Evolutionary conservation across 2,113 vertebrate genomes (phyloP).

Genomic region (Corydoras sp.): DNA sequence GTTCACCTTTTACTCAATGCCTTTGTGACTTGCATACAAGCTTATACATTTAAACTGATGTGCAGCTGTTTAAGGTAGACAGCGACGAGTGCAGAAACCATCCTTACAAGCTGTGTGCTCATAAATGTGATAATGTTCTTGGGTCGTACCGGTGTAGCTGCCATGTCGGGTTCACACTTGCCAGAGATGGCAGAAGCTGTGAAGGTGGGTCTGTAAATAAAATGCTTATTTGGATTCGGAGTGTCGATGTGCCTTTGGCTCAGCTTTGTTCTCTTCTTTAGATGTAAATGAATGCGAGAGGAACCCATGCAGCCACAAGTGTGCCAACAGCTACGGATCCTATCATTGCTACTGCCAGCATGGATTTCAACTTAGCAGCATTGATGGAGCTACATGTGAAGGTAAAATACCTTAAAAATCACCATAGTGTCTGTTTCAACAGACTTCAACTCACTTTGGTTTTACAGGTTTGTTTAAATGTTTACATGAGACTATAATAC

Average conservation of each 20-base stretch:
- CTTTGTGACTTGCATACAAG: not conserved
- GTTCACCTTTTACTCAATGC: slow-evolving; percentile 12
- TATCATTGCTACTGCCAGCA: slow-evolving; percentile 97
- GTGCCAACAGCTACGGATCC: slow-evolving; percentile 90
- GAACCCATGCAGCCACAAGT: slow-evolving; percentile 90
- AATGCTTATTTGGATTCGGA: not conserved
- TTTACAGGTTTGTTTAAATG: too few relatives aligned
- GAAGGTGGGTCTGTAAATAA: slow-evolving; percentile 68
- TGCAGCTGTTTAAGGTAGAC: slow-evolving; percentile 65
- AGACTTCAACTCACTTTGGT: too few relatives aligned
- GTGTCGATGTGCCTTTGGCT: not conserved
- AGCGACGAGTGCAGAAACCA: slow-evolving; percentile 89
- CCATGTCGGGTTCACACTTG: slow-evolving; percentile 82
- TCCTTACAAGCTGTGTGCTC: slow-evolving; percentile 83
- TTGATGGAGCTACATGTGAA: slow-evolving; percentile 87
- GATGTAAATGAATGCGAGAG: slow-evolving; percentile 78
- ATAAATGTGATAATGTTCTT: slow-evolving; percentile 87
- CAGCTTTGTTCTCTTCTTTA: not conserved
- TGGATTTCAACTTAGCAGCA: slow-evolving; percentile 90
- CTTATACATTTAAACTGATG: not conserved
- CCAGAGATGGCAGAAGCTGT: slow-evolving; percentile 77
- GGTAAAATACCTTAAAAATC: slow-evolving; percentile 61
- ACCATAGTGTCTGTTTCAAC: too few relatives aligned
- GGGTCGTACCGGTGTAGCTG: slow-evolving; percentile 92
- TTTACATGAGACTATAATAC: too few relatives aligned